Evolutionary conservation across 2,113 vertebrate species (phyloP), one percentile per base, ranked within the genome.

Genomic region (Hylia prasina): DNA sequence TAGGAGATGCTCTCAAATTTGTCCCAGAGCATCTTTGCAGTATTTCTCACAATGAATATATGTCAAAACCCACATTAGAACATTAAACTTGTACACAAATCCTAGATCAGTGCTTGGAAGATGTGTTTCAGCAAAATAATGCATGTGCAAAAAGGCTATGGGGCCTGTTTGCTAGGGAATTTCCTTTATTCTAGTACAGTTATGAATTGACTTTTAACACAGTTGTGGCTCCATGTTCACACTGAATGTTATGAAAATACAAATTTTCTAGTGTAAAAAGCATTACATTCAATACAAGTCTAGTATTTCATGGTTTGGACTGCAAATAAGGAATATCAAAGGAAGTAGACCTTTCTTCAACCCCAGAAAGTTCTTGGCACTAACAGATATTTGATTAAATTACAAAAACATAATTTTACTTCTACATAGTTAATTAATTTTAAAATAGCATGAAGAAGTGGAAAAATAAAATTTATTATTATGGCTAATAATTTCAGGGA

Each of bases 351-450:
- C 48, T 61, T 77, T 80, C 21, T 88, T 70, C 30, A 48, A 15
- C 19, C 13, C 14, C 44, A 33, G 15, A 66, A 89, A 71, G 64
- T 83, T 69, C n/a, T 16, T 76, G 11, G 33, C 37, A 53, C 12
- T 42, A 85, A 33, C 10, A 77, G 14, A 66, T 79, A 90, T 30
- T 79, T 75, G 25, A 86, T 92, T 88, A 81, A 88, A 90, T 82
- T 45, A 51, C 27, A 80, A 89, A 93, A 88, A 45, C 8, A 9
- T 30, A 66, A 42, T 33, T 60, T 90, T 89, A 87, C 28, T 88
- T 88, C 44, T 50, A 63, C 31, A 45, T 20, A 92, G 56, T 58
- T 80, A 87, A 95, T 96, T 91, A 79, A 80, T 80, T 88, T 83
- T 77, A 82, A 83, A 90, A 96, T 64, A 91, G 16, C 86, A 79